Evolutionary conservation across 2,113 vertebrate genomes (phyloP).

Genomic region (Salvelinus alpinus): DNA sequence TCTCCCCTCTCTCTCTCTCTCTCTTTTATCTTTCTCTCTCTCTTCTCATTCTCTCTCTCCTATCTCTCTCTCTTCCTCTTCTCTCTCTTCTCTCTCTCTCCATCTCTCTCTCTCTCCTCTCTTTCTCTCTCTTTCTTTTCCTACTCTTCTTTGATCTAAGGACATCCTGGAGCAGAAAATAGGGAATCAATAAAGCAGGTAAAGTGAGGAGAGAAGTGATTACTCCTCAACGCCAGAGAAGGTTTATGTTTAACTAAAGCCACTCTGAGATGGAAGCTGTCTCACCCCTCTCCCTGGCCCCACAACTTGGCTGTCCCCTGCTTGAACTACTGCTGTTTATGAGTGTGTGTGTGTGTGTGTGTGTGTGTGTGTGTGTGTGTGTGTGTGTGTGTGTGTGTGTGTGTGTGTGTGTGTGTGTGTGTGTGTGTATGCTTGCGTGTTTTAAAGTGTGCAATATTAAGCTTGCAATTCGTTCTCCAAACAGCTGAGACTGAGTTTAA

Average conservation of each 20-base stretch:
- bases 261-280: no score
- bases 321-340: no score
- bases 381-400: slow-evolving; percentile 17
- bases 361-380: no score
- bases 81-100: no score
- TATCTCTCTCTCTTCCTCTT: no score
- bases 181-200: slow-evolving; percentile 41
- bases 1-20: no score
- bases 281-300: slow-evolving; percentile 10
- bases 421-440: not conserved
- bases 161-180: slow-evolving; percentile 31
- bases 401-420: slow-evolving; percentile 5
- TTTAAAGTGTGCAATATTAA: slow-evolving; percentile 2
- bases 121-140: not conserved
- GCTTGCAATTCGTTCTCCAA: slow-evolving; percentile 41
- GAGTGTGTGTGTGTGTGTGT: no score
- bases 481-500: slow-evolving; percentile 31
- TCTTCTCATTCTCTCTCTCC: no score
- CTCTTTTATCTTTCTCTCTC: no score
- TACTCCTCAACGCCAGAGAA: slow-evolving; percentile 41
- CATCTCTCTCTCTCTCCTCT: no score
- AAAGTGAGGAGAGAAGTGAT: slow-evolving; percentile 26
- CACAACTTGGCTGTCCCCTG: no score
- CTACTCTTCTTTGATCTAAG: slow-evolving; percentile 37
- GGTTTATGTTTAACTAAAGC: slow-evolving; percentile 35